phyloP scores from a whole-genome alignment of 2,888 invertebrate genomes.

The Rhamphomyia laevipes region DNA sequence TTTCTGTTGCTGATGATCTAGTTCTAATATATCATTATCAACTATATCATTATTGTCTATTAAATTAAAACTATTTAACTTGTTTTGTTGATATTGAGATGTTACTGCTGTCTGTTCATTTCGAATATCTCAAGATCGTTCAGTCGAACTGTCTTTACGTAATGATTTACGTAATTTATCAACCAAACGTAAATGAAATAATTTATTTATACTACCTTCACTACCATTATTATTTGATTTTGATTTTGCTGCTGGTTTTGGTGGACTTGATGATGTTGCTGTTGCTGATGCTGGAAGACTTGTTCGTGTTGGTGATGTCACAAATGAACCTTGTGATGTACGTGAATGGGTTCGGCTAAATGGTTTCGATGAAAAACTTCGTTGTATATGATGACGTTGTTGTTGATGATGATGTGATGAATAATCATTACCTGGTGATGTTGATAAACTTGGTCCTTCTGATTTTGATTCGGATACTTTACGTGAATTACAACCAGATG shows the following conservation, averaged over 20 bases:
- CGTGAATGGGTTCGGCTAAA: constrained; percentile 49
- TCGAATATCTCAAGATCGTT: constrained; percentile 14
- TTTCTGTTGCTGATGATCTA: not conserved
- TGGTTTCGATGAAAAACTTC: constrained; percentile 42
- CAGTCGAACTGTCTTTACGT: constrained; percentile 33
- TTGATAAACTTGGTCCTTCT: constrained; percentile 53
- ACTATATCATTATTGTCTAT: not conserved
- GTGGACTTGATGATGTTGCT: constrained; percentile 37
- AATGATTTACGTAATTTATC: constrained; percentile 60
- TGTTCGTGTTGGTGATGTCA: constrained; percentile 51
- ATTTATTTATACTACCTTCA: constrained; percentile 54
- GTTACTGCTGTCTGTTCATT: no score
- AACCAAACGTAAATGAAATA: constrained; percentile 57
- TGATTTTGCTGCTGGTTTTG: constrained; percentile 39
- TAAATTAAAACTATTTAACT: not conserved
- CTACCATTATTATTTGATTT: constrained; percentile 33
- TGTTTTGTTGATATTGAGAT: not conserved
- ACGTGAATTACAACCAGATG: constrained; percentile 41
- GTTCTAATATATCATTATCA: not conserved
- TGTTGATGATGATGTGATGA: constrained; percentile 27
- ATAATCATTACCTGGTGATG: constrained; percentile 48
- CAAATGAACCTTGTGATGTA: constrained; percentile 48
- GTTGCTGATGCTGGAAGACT: constrained; percentile 32
- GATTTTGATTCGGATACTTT: constrained; percentile 48
- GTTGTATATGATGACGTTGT: constrained; percentile 35